Conservation (phyloP, 35 echinoderm and acorn worm species). For the Heliocidaris erythrogramma region DNA sequence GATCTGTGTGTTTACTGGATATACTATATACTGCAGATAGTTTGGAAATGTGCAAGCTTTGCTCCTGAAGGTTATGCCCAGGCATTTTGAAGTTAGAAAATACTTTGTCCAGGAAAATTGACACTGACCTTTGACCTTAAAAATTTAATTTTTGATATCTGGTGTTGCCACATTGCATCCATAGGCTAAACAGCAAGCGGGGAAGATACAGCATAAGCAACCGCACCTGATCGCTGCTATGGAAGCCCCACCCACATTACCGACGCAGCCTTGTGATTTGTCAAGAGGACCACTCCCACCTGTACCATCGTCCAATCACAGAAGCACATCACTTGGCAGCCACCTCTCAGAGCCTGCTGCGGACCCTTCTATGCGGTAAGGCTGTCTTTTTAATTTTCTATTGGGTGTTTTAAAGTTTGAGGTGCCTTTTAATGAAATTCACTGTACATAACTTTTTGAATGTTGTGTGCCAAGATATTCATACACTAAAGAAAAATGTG, state of each 20-base stretch:
- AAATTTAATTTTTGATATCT: background rate
- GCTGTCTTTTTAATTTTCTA: no score
- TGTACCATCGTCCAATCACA: background rate
- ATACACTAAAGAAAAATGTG: no score
- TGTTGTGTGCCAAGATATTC: no score
- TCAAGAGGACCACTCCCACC: conserved; percentile 24
- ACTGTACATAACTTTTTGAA: no score
- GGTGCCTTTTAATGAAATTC: no score
- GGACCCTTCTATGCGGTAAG: background rate
- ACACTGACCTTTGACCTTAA: background rate
- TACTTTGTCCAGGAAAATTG: background rate
- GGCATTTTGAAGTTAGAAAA: background rate
- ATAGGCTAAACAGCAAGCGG: conserved; percentile 83
- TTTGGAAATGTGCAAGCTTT: background rate
- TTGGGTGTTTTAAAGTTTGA: no score
- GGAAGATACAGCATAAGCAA: conserved; percentile 75
- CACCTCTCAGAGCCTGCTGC: conserved; percentile 12
- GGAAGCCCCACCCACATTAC: conserved; percentile 47
- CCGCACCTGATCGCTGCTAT: conserved; percentile 62
- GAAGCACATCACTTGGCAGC: conserved; percentile 23
- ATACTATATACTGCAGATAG: background rate
- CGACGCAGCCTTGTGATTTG: conserved; percentile 58
- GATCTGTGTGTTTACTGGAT: background rate
- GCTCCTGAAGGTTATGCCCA: background rate
- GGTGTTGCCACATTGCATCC: background rate